Evolutionary conservation across 1,140 invertebrate species (phyloP).

Genomic region (Drosophila dunni): DNA sequence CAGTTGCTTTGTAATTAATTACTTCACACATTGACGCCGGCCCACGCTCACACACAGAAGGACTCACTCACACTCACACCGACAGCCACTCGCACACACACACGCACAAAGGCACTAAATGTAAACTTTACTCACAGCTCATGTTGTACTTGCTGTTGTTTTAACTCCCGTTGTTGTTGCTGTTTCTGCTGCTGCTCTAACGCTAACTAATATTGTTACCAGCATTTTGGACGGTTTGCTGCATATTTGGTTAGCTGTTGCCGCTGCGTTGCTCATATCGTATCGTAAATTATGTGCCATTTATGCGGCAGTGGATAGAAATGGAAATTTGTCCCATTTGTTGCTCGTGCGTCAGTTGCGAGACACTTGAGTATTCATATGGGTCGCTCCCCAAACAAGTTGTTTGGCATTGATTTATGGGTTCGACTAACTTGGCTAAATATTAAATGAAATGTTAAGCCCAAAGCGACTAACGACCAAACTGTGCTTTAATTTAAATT

Average conservation of each 20-base stretch:
- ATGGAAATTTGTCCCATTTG: constrained; percentile 83
- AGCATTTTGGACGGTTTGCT: constrained; percentile 79
- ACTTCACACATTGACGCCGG: constrained; percentile 82
- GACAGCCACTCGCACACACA: constrained; percentile 21
- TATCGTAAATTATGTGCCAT: constrained; percentile 79
- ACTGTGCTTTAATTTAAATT: constrained; percentile 58
- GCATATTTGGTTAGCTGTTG: constrained; percentile 75
- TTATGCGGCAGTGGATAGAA: constrained; percentile 82
- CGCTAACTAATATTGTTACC: constrained; percentile 64
- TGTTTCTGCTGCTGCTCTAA: constrained; percentile 25
- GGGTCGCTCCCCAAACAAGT: constrained; percentile 54
- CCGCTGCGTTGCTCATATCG: constrained; percentile 67
- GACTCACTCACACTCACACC: constrained; percentile 44
- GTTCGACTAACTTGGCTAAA: constrained; percentile 69
- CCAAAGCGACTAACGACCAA: constrained; percentile 24
- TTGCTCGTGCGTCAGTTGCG: constrained; percentile 58
- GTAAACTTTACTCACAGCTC: constrained; percentile 68
- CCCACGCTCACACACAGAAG: constrained; percentile 45
- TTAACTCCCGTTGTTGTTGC: constrained; percentile 5
- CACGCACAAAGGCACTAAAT: constrained; percentile 47
- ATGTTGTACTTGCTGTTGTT: constrained; percentile 29
- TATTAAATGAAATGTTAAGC: constrained; percentile 78
- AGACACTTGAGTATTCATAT: constrained; percentile 83
- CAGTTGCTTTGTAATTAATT: constrained; percentile 83
- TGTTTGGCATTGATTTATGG: constrained; percentile 80